Percentiles rank a stretch among this genome's conserved stretches.
These are phyloP conservation scores for Serrognathus titanus DNA, from an alignment of 2,888 invertebrate genomes.

Conservation along the genomic window DNA sequence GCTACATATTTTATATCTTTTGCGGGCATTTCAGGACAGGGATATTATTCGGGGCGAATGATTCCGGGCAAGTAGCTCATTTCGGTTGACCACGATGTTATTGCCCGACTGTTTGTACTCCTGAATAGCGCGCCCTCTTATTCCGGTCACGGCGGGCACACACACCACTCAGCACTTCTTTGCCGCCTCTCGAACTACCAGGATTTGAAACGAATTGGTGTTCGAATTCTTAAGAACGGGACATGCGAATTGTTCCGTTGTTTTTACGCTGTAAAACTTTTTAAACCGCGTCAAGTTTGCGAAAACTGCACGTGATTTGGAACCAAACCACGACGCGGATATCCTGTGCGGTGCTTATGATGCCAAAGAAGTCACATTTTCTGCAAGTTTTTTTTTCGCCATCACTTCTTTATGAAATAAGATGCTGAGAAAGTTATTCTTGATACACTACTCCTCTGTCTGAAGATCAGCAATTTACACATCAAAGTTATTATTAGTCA, in stretches of 20 bases:
- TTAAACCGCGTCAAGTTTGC: constrained; percentile 35
- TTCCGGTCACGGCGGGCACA: constrained; percentile 39
- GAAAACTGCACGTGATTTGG: constrained; percentile 33
- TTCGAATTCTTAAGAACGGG: constrained; percentile 36
- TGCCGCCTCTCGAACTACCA: constrained; percentile 30
- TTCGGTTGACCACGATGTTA: constrained; percentile 47
- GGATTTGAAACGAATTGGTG: constrained; percentile 34
- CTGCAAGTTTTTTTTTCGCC: constrained; percentile 20
- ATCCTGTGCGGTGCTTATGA: constrained; percentile 23
- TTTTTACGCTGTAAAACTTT: constrained; percentile 38
- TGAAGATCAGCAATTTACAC: no score
- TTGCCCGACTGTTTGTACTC: constrained; percentile 39
- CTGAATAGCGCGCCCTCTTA: constrained; percentile 30
- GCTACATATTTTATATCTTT: constrained; percentile 48
- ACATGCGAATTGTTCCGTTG: constrained; percentile 34
- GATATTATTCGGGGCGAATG: constrained; percentile 44
- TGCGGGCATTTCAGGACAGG: constrained; percentile 43
- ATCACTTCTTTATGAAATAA: constrained; percentile 7
- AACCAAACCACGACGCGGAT: constrained; percentile 22
- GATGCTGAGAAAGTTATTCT: constrained; percentile 11
- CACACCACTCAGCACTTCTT: constrained; percentile 40
- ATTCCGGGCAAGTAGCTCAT: constrained; percentile 44
- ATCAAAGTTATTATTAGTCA: no score
- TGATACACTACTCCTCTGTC: neutral
- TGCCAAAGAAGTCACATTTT: constrained; percentile 28